Conservation (phyloP, 2,888 invertebrate species). For the Chorisops tibialis region DNA sequence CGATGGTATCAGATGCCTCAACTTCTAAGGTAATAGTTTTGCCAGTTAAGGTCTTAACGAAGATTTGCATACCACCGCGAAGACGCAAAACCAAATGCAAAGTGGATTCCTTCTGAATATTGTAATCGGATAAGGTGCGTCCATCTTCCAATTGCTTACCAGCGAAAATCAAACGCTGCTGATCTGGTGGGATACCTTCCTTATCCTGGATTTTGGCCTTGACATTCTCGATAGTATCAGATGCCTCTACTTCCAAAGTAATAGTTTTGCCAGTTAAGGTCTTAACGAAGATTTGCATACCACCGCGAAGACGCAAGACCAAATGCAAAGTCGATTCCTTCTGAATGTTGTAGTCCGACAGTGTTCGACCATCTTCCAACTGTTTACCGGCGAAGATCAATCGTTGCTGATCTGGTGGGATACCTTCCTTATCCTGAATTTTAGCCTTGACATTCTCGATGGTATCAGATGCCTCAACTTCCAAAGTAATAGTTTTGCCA, state of each 20-base stretch:
- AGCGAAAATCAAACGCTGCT: constrained; percentile 27
- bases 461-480: constrained; percentile 21
- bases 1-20: constrained; percentile 43
- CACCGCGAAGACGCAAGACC: constrained; percentile 25
- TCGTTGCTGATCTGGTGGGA: constrained; percentile 24
- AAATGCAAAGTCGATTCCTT: constrained; percentile 25
- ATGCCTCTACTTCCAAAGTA: constrained; percentile 16
- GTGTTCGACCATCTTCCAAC: constrained; percentile 23
- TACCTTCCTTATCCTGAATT: constrained; percentile 25
- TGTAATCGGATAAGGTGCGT: constrained; percentile 26
- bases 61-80: constrained; percentile 39
- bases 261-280: constrained; percentile 22
- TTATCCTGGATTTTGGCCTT: constrained; percentile 25
- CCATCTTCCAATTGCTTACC: constrained; percentile 28
- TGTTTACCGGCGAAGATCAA: constrained; percentile 25
- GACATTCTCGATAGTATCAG: constrained; percentile 17
- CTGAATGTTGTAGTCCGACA: constrained; percentile 26
- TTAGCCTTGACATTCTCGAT: constrained; percentile 27
- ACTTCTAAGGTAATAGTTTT: constrained; percentile 44
- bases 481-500: constrained; percentile 23
- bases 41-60: constrained; percentile 43
- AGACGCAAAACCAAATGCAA: constrained; percentile 25
- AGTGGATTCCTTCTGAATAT: constrained; percentile 27
- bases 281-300: constrained; percentile 26
- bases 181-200: constrained; percentile 28